These are phyloP conservation scores for Ligdia adustata DNA, from an alignment of 2,888 invertebrate species.

Conservation along the genomic window DNA sequence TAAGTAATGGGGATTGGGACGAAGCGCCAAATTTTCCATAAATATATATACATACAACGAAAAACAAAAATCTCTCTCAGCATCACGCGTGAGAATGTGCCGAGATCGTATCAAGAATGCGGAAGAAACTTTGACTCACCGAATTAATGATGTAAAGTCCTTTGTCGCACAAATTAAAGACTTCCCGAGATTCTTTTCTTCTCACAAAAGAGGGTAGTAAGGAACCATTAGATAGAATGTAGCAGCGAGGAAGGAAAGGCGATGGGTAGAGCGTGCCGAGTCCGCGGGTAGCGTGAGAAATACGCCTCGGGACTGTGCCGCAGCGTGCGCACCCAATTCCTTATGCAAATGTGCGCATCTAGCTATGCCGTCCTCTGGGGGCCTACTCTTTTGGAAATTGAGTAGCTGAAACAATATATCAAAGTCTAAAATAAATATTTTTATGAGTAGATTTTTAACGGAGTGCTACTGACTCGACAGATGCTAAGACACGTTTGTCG, in stretches of 20 bases:
- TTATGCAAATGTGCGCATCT: constrained; percentile 74
- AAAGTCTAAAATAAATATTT: no score
- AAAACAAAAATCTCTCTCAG: not conserved
- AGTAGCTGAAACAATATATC: no score
- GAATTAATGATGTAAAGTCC: constrained; percentile 7
- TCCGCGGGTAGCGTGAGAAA: constrained; percentile 73
- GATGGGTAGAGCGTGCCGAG: constrained; percentile 43
- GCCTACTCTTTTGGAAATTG: constrained; percentile 20
- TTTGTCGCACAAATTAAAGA: constrained; percentile 17
- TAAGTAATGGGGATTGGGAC: no score
- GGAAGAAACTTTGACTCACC: constrained; percentile 8
- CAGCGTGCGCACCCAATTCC: constrained; percentile 80
- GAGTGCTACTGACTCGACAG: no score
- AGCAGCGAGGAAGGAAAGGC: constrained; percentile 43
- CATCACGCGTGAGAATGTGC: constrained; percentile 11
- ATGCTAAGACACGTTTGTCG: no score
- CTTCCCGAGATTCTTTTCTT: constrained; percentile 2
- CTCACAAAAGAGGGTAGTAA: constrained; percentile 33
- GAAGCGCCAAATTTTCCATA: no score
- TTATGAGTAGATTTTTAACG: no score
- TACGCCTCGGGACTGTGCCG: constrained; percentile 61
- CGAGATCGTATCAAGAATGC: not conserved
- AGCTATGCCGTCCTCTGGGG: constrained; percentile 53
- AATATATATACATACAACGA: no score
- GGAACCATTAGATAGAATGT: constrained; percentile 55